A percentile compares a stretch with the other conserved stretches of the same genome.
Conservation (phyloP, 2,888 invertebrate species). For the Agriotes lineatus region DNA sequence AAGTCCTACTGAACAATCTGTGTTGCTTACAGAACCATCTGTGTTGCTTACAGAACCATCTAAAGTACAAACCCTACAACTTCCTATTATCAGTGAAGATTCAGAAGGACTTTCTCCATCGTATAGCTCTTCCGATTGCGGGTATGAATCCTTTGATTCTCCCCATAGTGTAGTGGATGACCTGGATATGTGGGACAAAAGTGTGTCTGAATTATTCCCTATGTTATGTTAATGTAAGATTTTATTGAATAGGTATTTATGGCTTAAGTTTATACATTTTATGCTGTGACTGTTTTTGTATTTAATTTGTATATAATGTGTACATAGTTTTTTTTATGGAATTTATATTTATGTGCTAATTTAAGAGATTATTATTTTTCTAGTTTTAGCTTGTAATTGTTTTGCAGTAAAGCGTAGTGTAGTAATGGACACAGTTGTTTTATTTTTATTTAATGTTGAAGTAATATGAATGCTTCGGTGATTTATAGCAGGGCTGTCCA, state of each 20-base stretch:
- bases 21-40: constrained; percentile 7
- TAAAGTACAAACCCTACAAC: constrained; percentile 13
- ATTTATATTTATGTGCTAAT: neutral
- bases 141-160: constrained; percentile 77
- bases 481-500: too few relatives aligned
- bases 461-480: too few relatives aligned
- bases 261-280: neutral
- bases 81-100: constrained; percentile 9
- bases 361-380: constrained; percentile 4
- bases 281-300: constrained; percentile 16
- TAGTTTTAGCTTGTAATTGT: constrained; percentile 17
- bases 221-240: constrained; percentile 71
- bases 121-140: constrained; percentile 69
- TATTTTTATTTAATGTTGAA: too few relatives aligned
- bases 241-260: neutral
- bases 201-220: constrained; percentile 84
- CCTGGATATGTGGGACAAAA: constrained; percentile 77
- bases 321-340: constrained; percentile 5
- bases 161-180: constrained; percentile 65
- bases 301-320: constrained; percentile 28
- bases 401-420: constrained; percentile 31
- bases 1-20: constrained; percentile 49
- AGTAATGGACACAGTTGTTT: neutral
- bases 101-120: constrained; percentile 34
- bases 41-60: neutral